These are phyloP conservation scores for Phasia obesa DNA, from an alignment of 2,888 invertebrate genomes.

Conservation along the genomic window DNA sequence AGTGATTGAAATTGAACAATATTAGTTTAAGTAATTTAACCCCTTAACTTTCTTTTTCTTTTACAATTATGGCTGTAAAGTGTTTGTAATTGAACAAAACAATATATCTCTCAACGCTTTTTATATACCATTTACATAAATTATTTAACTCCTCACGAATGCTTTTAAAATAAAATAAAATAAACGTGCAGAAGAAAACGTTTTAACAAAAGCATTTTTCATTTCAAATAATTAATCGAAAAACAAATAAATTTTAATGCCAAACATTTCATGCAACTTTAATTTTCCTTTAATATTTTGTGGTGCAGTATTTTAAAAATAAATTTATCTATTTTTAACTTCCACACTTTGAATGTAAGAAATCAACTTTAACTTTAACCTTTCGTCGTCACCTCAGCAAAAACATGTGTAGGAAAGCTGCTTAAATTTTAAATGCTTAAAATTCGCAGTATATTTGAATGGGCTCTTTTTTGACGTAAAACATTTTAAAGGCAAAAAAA, in stretches of 20 bases:
- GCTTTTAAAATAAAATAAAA: background rate
- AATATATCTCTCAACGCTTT: no score
- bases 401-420: background rate
- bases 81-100: no score
- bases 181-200: conserved; percentile 41
- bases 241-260: conserved; percentile 43
- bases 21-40: no score
- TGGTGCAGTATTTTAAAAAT: conserved; percentile 11
- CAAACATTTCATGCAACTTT: conserved; percentile 39
- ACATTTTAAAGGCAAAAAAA: background rate
- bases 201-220: conserved; percentile 33
- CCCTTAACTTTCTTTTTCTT: no score
- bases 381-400: conserved; percentile 50
- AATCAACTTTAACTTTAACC: conserved; percentile 51
- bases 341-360: conserved; percentile 46
- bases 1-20: no score
- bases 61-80: no score
- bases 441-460: conserved; percentile 13
- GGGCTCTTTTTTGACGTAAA: background rate
- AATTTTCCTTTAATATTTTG: conserved; percentile 10
- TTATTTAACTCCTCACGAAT: conserved; percentile 53
- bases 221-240: background rate
- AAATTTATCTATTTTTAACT: conserved; percentile 24
- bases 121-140: conserved; percentile 6
- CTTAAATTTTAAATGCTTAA: background rate